phyloP scores from a whole-genome alignment of 2,797 vertebrate genomes.

The Xenentodon cancila region DNA sequence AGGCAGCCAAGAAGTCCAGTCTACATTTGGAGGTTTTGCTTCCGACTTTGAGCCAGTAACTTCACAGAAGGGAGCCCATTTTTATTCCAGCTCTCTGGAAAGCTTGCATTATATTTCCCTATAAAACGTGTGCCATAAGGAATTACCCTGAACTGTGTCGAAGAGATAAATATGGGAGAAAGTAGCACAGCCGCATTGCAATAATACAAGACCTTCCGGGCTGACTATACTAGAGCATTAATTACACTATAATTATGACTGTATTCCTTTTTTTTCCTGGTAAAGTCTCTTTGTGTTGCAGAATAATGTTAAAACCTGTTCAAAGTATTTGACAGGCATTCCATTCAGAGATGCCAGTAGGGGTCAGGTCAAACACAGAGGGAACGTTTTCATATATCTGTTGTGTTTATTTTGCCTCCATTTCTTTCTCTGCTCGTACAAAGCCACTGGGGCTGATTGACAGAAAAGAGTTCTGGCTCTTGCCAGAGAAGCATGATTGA shows the following conservation, averaged over 20 bases:
- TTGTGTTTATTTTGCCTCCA: constrained; percentile 63
- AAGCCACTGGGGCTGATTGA: constrained; percentile 66
- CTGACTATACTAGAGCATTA: too few relatives aligned
- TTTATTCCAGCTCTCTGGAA: constrained; percentile 17
- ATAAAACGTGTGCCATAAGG: constrained; percentile 6
- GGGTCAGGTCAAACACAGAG: constrained; percentile 57
- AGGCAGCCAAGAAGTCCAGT: constrained; percentile 2
- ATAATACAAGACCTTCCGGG: too few relatives aligned
- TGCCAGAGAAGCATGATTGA: constrained; percentile 70
- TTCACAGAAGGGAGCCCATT: constrained; percentile 1
- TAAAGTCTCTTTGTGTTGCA: background rate
- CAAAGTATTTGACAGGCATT: constrained; percentile 51
- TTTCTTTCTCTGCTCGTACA: constrained; percentile 48
- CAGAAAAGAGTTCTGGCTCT: constrained; percentile 61
- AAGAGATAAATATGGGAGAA: too few relatives aligned
- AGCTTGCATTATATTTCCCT: background rate
- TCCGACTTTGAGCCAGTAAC: constrained; percentile 21
- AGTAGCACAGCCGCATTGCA: too few relatives aligned
- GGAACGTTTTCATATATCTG: constrained; percentile 67
- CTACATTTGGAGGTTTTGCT: too few relatives aligned
- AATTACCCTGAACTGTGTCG: constrained; percentile 1
- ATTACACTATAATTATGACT: too few relatives aligned
- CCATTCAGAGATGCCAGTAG: constrained; percentile 61
- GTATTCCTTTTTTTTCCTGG: background rate
- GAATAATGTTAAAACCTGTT: constrained; percentile 37